Percentiles rank a stretch among this genome's conserved stretches.
These are phyloP conservation scores for Oscheius sp. DNA, from an alignment of 2,888 invertebrate species.

Conservation along the genomic window DNA sequence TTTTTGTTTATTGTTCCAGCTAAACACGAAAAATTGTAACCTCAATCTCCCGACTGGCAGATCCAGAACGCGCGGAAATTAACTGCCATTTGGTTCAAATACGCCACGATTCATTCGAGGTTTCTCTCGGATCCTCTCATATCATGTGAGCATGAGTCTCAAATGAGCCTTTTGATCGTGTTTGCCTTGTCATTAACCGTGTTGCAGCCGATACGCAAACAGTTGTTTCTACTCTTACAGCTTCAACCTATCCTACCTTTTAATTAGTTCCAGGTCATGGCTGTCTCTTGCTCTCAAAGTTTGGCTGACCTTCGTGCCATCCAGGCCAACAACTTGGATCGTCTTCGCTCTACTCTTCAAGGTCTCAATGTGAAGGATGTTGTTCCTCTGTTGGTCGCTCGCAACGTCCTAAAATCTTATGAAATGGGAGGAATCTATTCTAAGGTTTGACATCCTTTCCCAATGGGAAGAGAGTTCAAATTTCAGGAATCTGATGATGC, in stretches of 20 bases:
- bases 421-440: slow-evolving; percentile 66
- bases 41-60: neutral
- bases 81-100: slow-evolving; percentile 15
- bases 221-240: slow-evolving; percentile 3
- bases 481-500: slow-evolving; percentile 48
- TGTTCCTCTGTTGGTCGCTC: slow-evolving; percentile 63
- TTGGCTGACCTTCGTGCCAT: slow-evolving; percentile 61
- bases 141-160: slow-evolving; percentile 9
- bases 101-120: slow-evolving; percentile 12
- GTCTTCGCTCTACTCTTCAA: slow-evolving; percentile 53
- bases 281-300: slow-evolving; percentile 56
- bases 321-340: slow-evolving; percentile 60
- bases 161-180: slow-evolving; percentile 9
- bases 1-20: too few relatives aligned
- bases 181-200: slow-evolving; percentile 28
- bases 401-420: slow-evolving; percentile 60
- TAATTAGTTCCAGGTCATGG: slow-evolving; percentile 13
- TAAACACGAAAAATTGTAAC: neutral
- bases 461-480: too few relatives aligned
- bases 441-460: slow-evolving; percentile 44
- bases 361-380: slow-evolving; percentile 55
- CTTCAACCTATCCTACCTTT: neutral
- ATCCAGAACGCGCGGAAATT: slow-evolving; percentile 15
- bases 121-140: neutral
- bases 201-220: slow-evolving; percentile 26